These are phyloP conservation scores for Butastur rufipennis DNA, from an alignment of 2,113 vertebrate genomes.

Conservation along the genomic window DNA sequence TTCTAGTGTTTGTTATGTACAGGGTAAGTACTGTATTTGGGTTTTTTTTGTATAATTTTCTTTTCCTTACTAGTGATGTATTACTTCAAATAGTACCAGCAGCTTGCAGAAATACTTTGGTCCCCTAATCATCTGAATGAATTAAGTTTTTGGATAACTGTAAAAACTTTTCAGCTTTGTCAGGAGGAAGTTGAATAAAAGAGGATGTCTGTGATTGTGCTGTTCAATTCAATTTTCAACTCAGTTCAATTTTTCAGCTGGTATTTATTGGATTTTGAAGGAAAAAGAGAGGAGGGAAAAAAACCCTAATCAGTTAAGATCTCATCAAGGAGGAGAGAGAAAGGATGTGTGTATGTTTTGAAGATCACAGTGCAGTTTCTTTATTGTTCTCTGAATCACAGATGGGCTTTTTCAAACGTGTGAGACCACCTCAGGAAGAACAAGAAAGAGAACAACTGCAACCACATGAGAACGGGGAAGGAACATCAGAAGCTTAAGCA, in stretches of 20 bases:
- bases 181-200: neutral
- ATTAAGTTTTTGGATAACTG: neutral
- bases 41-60: neutral
- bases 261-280: neutral
- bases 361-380: neutral
- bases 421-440: constrained; percentile 93
- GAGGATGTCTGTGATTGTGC: neutral
- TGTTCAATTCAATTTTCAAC: no score
- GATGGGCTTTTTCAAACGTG: constrained; percentile 97
- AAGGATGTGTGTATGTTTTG: neutral
- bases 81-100: neutral
- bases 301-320: neutral
- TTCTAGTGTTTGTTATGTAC: constrained; percentile 96
- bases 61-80: neutral
- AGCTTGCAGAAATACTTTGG: neutral
- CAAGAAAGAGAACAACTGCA: constrained; percentile 94
- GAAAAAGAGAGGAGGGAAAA: neutral
- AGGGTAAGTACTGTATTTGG: constrained; percentile 77
- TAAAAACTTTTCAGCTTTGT: neutral
- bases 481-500: constrained; percentile 85
- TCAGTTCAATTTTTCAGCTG: neutral
- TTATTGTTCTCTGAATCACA: constrained; percentile 47
- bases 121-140: neutral
- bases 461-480: constrained; percentile 91
- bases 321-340: neutral